Base-by-base conservation (phyloP, 1,140 invertebrate genomes). In the Drosophila truncata region DNA sequence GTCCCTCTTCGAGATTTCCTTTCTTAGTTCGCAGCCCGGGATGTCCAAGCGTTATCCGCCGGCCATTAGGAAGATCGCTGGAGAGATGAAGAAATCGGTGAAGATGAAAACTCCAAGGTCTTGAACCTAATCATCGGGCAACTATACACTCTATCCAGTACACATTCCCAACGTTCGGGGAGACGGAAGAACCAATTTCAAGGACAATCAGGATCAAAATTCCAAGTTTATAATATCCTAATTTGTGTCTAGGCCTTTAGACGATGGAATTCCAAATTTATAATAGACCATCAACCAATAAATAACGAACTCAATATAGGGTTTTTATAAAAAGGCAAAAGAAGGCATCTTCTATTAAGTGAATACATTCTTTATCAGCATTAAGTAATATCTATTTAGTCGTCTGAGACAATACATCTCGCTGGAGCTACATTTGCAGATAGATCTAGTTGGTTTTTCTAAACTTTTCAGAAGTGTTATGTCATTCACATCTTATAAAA, bases 1-100 rank as follows among this genome's bases (percentile, higher is more conserved):
- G 16, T 55, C 65, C 10, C 70, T 92, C 27, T 92, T 86, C 49
- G 91, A 92, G 59, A 81, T 92, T 42, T 92, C 91, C 14, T 92
- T 92, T 37, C 52, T 90, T 5, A 90, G 85, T 41, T 90, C 85
- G 8, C 86, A 90, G 57, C 86, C 86, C 31, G 85, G 86, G 13
- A 76, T 90, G 70, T 82, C 86, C 13, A 90, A 91, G 47, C 75
- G 82, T 11, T 91, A 91, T 25, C 85, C 85, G 41, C 85, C 85
- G 9, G 85, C 85, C 46, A 90, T 90, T 39, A 85, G 84, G 18
- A 90, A 80, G 55, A 67, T 91, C 39, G 82, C 85, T 9, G 80
- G 76, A 6, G 82, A 85, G 2, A 49, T 85, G 13, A 90, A 90
- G 49, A 91, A 91, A 41, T 42, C 71, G 18, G 18, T 14, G 25